Evolutionary conservation across 2,797 vertebrate genomes (phyloP), one percentile per base, ranked within the genome.

Genomic region (Sebastes baramenuke): DNA sequence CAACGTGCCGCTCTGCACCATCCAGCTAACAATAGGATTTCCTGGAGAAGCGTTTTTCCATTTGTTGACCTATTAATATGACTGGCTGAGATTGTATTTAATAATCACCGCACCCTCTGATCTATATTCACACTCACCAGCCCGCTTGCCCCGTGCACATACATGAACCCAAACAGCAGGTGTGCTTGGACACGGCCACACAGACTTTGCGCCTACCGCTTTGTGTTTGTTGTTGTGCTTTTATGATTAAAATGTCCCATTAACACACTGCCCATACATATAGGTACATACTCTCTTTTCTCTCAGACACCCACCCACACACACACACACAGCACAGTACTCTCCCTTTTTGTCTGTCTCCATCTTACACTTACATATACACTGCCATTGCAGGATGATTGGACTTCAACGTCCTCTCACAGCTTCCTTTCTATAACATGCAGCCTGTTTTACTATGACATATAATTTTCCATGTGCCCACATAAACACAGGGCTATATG

Each of bases 391-490:
- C 76, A 38, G 59, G 49, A 78, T 55, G 34, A 72, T 30, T 72
- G 27, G 24, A 86, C 83, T 91, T 93, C 89, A 92, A 90, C 92
- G 68, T 67, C 58, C 38, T 65, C 58, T 82, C 55, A 76, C 75
- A 90, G 74, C 77, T 82, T 88, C 80, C 67, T 86, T 72, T 93
- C 84, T 87, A 67, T 91, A 91, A 85, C 77, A 69, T 87, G 29
- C 52, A 73, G 71, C 66, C 80, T 80, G 81, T 88, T 91, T 93
- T 88, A 87, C 90, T 82, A 66, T 82, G 68, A 81, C 85, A 85
- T 93, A 75, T 94, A 90, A 94, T 94, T 93, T 94, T 87, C 83
- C 79, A 79, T 82, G 86, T 84, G 84, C 86, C 91, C 93, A 93
- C 87, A 93, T 93, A 92, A 93, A 92, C 78, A 93, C 67, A 91